Conservation (phyloP, 2,113 vertebrate species). For the Taurulus bubalis region DNA sequence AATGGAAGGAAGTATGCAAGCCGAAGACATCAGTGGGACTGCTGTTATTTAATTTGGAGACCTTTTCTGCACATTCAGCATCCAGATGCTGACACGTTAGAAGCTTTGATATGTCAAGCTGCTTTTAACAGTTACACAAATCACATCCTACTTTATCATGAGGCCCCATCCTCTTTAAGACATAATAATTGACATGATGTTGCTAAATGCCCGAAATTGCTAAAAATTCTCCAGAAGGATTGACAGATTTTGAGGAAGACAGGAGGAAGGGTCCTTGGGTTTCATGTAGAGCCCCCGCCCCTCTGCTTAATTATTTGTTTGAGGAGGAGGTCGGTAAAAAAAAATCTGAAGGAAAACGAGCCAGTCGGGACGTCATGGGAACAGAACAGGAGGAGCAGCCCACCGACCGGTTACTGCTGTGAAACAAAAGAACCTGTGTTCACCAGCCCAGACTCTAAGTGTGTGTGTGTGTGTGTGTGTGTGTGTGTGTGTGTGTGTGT, state of each 20-base stretch:
- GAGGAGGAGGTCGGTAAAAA: constrained; percentile 46
- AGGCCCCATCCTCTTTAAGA: neutral
- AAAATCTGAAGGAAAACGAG: constrained; percentile 44
- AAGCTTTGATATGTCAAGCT: neutral
- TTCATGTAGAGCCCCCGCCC: constrained; percentile 20
- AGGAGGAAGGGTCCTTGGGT: neutral
- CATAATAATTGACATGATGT: neutral
- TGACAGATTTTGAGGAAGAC: neutral
- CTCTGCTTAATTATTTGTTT: constrained; percentile 58
- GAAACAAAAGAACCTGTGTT: constrained; percentile 77
- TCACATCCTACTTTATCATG: neutral
- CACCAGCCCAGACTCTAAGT: constrained; percentile 50
- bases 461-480: constrained; percentile 41
- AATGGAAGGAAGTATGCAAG: constrained; percentile 43
- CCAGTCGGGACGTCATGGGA: constrained; percentile 55
- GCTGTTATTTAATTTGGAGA: constrained; percentile 34
- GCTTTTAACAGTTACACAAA: neutral
- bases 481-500: constrained; percentile 17
- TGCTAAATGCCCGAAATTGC: neutral
- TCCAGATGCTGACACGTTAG: neutral
- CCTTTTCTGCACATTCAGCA: constrained; percentile 7
- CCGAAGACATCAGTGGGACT: constrained; percentile 43
- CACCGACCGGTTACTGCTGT: constrained; percentile 23
- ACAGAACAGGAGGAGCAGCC: constrained; percentile 44
- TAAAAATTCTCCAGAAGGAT: neutral